Evolutionary conservation across 2,888 invertebrate species (phyloP), one percentile per base, ranked within the genome.

Genomic region (Diaphora mendica): DNA sequence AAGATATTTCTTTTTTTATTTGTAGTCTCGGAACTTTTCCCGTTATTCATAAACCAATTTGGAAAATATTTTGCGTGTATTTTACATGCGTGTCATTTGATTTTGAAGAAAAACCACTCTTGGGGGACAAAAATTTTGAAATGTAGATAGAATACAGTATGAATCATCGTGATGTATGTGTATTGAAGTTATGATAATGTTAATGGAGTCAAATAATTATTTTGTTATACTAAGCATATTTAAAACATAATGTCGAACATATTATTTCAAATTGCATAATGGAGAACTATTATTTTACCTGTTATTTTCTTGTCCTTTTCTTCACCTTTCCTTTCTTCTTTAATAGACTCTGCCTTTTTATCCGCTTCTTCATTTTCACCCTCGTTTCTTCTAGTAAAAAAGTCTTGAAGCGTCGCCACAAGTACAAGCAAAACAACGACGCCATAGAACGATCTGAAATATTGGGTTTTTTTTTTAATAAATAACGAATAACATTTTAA

Each of bases 351-450:
- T 64, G 85, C 77, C 69, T 90, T 85, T 67, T 91, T 88, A 33
- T 88, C 85, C 71, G 82, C 70, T 67, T 90, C 89, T 64, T 85
- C 83, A 39, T 86, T 82, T 64, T 88, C 84, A 66, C 79, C 77
- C 70, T 90, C 88, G 72, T 84, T 82, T 79, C 88, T 88, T 81
- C 88, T 85, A 71, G 89, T 85, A 76, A 92, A 77, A 83, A 90
- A 93, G 83, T 96, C 96, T 83, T 94, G 94, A 79, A 92, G 73
- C 15, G 96, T 96, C 71, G 96, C 96, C 77, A 94, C 86, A 75
- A 94, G 71, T 55, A 95, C 95, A 77, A 96, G 81, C 75, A 94
- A 77, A 82, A 94, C 55, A 67, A 96, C 86, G 71, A 94, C 79
- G 69, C 89, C 91, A 81, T 96, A 96, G 79, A 96, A 91, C 2